Evolutionary conservation across 2,888 invertebrate genomes (phyloP), one percentile per base, ranked within the genome.

Genomic region (Heliconius ismenius): DNA sequence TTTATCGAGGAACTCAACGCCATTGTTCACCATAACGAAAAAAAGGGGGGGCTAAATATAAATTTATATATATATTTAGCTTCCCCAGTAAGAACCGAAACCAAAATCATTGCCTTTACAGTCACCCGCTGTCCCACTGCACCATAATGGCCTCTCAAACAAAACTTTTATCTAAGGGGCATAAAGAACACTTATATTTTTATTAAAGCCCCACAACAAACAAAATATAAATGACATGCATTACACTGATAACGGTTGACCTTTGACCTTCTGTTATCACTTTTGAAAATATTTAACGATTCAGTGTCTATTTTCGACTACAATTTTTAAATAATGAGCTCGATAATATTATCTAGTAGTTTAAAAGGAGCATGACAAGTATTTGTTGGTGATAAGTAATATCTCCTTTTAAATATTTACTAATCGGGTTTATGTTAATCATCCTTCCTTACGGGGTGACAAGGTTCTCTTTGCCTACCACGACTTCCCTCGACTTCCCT

Each of bases 201-300:
- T 62, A 62, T 13, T 26, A 62, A 26, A 26, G 62, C 62, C 10
- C 26, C 54, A 73, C 21, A 73, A 63, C 63, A 73, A 73, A 63
- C 28, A 43, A 73, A 43, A 28, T 73, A 43, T 63, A 63, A 26
- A 58, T 36, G 9, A 28, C 10, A 60, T 73, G 24, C 36, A 73
- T 36, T 43, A 58, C 32, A 63, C 15, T 24, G 75, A 75, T 75
- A 75, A 68, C 26, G 21, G 24, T 73, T 75, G 79, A 79, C 79
- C 81, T 80, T 80, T 79, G 79, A 82, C 81, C 82, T 76, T 76
- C 15, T 77, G 75, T 81, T 82, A 82, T 68, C 79, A 28, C 78
- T 81, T 81, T 82, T 80, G 76, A 82, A 83, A 82, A 81, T 78
- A 76, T 79, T 62, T 43, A 75, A 78, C 80, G 81, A 79, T 60